Evolutionary conservation across 2,888 invertebrate species (phyloP).

Genomic region (Agrotis clavis): DNA sequence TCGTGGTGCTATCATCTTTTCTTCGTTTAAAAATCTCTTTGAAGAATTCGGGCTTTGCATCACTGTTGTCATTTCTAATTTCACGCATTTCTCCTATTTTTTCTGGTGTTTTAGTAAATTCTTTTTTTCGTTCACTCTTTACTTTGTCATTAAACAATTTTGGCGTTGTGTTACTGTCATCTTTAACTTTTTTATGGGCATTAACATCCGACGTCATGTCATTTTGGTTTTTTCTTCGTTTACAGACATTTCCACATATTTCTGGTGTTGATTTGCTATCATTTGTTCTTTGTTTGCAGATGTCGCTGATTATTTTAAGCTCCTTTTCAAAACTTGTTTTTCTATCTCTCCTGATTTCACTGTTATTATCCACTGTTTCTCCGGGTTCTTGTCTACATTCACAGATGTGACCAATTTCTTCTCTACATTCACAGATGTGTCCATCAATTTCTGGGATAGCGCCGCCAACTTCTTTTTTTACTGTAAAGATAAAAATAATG

Average conservation of each 20-base stretch:
- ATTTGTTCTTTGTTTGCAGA: not conserved
- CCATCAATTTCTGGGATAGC: not conserved
- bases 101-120: not conserved
- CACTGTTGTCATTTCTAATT: not conserved
- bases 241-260: not conserved
- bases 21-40: not conserved
- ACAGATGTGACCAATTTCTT: not conserved
- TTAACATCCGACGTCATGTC: no score
- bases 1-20: not conserved
- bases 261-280: not conserved
- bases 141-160: not conserved
- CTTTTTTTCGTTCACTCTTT: not conserved
- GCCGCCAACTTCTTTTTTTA: no score
- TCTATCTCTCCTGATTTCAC: no score
- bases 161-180: not conserved
- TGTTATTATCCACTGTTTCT: no score
- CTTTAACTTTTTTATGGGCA: no score
- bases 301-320: not conserved
- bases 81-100: not conserved
- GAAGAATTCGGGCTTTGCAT: not conserved
- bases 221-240: not conserved
- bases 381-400: not conserved
- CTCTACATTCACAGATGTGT: not conserved
- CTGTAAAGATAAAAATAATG: no score
- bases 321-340: no score